Evolutionary conservation across 2,797 vertebrate species (phyloP), one percentile per base, ranked within the genome.

Genomic region (Semaprochilodus insignis): DNA sequence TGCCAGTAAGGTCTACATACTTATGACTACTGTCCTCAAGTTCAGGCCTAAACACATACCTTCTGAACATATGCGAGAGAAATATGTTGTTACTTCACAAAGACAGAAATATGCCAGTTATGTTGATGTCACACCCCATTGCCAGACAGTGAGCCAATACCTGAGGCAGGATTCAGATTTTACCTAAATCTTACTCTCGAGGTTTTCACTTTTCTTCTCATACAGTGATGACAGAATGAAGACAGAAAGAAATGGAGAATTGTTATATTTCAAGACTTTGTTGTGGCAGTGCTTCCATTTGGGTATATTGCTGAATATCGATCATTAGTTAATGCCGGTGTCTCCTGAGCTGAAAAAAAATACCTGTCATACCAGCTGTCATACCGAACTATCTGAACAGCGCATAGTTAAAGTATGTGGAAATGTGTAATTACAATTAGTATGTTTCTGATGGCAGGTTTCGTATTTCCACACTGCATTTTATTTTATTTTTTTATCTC

Each of bases 131-230:
- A 77, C 74, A 54, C 88, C 87, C 81, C 70, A 79, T 88, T 84
- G 55, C 23, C 60, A 70, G 82, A 75, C 82, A 87, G 88, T 83
- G 75, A 80, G 84, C 84, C 17, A 73, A 86, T 25, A 11, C 7
- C 57, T 34, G 21, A 62, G 57, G 5, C 1, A 21, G 2, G 0
- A 19, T 27, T 52, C 34, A 44, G 27, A 7, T 55, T 80, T 44
- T 14, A 69, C 73, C 48, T 51, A 27, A 23, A 40, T 69, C 25
- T 82, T 71, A 36, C 25, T 27, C 55, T 65, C 4, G 17, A 21
- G 63, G 2, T 44, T 44, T 74, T 57, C 19, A 54, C 6, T 2
- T 13, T 34, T 27, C 52, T 74, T 11, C 71, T 55, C 27, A 54
- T 19, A 34, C 57, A 10, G 23, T 57, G 51, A 17, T 73, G 71